Percentiles rank a stretch among this genome's conserved stretches.
These are phyloP conservation scores for Aeoliscus strigatus DNA, from an alignment of 2,797 vertebrate genomes.

Conservation along the genomic window DNA sequence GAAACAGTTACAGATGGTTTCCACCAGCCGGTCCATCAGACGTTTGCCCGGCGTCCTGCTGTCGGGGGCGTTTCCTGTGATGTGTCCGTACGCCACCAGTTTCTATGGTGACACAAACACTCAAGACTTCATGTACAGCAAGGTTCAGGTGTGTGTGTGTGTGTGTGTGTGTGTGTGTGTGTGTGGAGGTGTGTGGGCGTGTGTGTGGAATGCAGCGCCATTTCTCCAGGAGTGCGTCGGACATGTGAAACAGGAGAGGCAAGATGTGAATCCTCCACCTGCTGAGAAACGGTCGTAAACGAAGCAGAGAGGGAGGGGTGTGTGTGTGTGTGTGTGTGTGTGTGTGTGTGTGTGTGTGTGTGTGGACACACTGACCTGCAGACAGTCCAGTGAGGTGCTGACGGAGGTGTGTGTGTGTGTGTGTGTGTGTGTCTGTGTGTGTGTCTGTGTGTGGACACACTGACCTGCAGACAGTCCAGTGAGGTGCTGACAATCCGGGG, in stretches of 20 bases:
- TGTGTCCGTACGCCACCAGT: constrained; percentile 95
- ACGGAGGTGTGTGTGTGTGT: constrained; percentile 56
- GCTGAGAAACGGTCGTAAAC: background rate
- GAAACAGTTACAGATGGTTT: constrained; percentile 95
- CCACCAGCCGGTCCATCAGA: constrained; percentile 91
- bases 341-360: constrained; percentile 1
- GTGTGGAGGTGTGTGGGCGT: background rate
- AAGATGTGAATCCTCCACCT: background rate
- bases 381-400: constrained; percentile 93
- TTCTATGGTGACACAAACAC: too few relatives aligned
- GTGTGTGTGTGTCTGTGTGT: constrained; percentile 1
- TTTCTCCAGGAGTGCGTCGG: background rate
- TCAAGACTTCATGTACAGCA: too few relatives aligned
- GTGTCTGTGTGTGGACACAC: background rate
- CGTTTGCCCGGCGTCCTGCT: constrained; percentile 86
- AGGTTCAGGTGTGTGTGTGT: background rate
- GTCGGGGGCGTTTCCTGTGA: constrained; percentile 95
- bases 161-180: background rate
- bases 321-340: constrained; percentile 4
- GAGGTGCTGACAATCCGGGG: constrained; percentile 95
- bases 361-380: constrained; percentile 77
- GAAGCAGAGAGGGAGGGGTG: background rate
- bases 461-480: constrained; percentile 93
- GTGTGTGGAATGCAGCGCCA: background rate
- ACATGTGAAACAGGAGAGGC: constrained; percentile 20